These are phyloP conservation scores for Neoitamus cyanurus DNA, from an alignment of 2,888 invertebrate species.

Conservation along the genomic window DNA sequence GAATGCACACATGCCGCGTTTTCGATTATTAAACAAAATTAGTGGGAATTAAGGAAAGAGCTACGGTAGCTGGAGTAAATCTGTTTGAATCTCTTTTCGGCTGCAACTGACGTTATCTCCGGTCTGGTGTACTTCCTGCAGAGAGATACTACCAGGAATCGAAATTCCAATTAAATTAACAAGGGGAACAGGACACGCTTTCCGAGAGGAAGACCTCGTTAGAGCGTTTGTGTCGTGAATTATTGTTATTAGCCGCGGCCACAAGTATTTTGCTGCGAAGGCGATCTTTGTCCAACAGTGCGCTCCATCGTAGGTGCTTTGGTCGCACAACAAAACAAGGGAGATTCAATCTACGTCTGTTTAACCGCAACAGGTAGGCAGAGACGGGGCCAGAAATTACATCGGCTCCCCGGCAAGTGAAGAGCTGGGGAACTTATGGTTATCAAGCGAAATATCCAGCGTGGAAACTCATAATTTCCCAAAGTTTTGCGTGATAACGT, in stretches of 20 bases:
- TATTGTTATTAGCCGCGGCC: conserved; percentile 41
- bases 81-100: background rate
- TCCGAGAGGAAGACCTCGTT: conserved; percentile 6
- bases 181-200: conserved; percentile 34
- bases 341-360: conserved; percentile 17
- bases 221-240: conserved; percentile 36
- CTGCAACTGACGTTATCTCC: background rate
- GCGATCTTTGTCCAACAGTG: conserved; percentile 2
- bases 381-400: background rate
- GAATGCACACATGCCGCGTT: no score
- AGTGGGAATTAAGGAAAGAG: background rate
- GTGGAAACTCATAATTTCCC: conserved; percentile 41
- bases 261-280: background rate
- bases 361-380: conserved; percentile 3
- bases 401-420: background rate
- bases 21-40: background rate
- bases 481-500: conserved; percentile 44
- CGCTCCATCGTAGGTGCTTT: background rate
- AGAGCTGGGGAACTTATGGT: background rate
- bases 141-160: background rate
- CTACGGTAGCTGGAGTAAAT: background rate
- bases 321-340: background rate
- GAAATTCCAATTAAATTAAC: conserved; percentile 41
- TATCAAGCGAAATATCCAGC: conserved; percentile 20
- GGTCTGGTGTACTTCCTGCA: background rate